These are phyloP conservation scores for Hippasteria phrygiana DNA, from an alignment of 53 echinoderm and acorn worm species.

Conservation along the genomic window DNA sequence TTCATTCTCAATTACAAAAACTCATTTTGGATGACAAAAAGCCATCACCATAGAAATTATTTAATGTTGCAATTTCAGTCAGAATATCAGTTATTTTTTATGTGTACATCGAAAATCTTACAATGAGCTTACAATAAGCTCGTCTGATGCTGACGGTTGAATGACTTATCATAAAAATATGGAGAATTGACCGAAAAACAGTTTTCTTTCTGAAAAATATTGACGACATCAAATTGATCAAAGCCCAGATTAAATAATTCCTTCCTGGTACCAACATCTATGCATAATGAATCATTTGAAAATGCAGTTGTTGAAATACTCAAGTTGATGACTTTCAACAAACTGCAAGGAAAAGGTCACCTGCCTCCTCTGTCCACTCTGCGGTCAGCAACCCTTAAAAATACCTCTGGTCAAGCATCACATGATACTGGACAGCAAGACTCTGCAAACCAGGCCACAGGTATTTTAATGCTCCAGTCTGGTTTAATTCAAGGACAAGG, in stretches of 20 bases:
- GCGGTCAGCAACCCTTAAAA: slow-evolving; percentile 30
- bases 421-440: slow-evolving; percentile 9
- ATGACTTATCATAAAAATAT: too few relatives aligned
- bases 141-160: too few relatives aligned
- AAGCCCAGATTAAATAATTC: too few relatives aligned
- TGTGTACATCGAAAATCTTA: not conserved
- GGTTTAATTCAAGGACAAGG: too few relatives aligned
- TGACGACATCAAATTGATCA: too few relatives aligned
- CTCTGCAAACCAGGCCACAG: slow-evolving; percentile 19
- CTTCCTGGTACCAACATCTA: too few relatives aligned
- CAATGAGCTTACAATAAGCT: too few relatives aligned
- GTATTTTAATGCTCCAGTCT: not conserved
- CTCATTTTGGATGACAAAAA: not conserved
- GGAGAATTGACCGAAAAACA: too few relatives aligned
- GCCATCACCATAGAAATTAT: not conserved
- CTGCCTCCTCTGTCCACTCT: not conserved
- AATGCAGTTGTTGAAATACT: too few relatives aligned
- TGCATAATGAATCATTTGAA: too few relatives aligned
- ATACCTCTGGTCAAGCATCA: slow-evolving; percentile 9
- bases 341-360: not conserved
- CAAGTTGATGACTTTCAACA: too few relatives aligned
- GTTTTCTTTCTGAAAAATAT: too few relatives aligned
- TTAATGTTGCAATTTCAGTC: not conserved
- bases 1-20: slow-evolving; percentile 9
- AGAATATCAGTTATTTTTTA: not conserved